Conservation (phyloP, 2,797 vertebrate species). For the Notolepis coatsorum region DNA sequence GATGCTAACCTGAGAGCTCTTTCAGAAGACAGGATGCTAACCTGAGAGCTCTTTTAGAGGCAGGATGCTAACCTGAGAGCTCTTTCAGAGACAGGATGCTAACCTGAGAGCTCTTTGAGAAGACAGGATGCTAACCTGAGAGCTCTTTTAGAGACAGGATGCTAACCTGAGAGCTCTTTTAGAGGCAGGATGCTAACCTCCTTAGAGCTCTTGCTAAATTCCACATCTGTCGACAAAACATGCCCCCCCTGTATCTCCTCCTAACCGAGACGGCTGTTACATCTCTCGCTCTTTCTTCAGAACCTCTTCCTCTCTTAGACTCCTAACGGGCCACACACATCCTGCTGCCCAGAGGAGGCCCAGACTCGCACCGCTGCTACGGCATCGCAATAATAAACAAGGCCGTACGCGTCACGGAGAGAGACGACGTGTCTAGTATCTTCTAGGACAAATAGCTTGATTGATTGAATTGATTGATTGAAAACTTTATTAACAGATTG, state of each 20-base stretch:
- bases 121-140: background rate
- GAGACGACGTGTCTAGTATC: background rate
- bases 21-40: too few species aligned
- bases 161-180: slow-evolving; percentile 3
- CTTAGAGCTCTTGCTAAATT: slow-evolving; percentile 32
- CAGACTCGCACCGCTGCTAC: slow-evolving; percentile 19
- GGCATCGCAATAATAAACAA: slow-evolving; percentile 48
- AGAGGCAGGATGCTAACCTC: slow-evolving; percentile 10
- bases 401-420: slow-evolving; percentile 19
- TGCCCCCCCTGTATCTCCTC: background rate
- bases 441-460: slow-evolving; percentile 38
- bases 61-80: too few species aligned
- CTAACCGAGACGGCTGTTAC: background rate
- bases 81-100: too few species aligned
- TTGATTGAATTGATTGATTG: too few species aligned
- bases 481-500: too few species aligned
- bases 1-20: too few species aligned
- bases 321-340: background rate
- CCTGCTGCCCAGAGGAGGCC: slow-evolving; percentile 18
- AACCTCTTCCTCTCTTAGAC: background rate
- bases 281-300: background rate
- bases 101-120: too few species aligned
- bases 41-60: too few species aligned
- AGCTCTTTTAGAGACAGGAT: slow-evolving; percentile 29
- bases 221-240: slow-evolving; percentile 53